These are phyloP conservation scores for Austrofundulus limnaeus DNA, from an alignment of 2,113 vertebrate genomes.

Conservation along the genomic window DNA sequence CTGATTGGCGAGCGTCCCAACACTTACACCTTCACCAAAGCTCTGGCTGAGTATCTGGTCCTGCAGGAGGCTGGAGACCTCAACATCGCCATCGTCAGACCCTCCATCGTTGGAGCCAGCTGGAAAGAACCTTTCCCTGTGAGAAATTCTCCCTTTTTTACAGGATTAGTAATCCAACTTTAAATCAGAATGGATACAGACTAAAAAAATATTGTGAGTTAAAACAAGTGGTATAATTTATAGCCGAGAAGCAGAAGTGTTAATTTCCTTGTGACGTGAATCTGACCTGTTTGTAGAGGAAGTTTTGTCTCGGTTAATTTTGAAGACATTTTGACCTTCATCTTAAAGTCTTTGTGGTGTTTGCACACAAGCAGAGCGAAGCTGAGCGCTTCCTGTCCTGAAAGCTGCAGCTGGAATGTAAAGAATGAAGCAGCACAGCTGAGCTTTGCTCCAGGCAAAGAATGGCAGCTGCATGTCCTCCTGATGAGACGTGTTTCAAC, in stretches of 20 bases:
- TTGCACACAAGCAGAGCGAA: neutral
- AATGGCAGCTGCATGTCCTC: neutral
- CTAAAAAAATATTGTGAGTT: no score
- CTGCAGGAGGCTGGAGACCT: constrained; percentile 91
- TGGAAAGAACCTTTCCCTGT: constrained; percentile 99
- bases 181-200: neutral
- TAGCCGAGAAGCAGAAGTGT: no score
- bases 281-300: no score
- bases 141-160: constrained; percentile 60
- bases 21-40: constrained; percentile 96
- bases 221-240: no score
- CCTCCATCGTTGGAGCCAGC: constrained; percentile 97
- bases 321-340: no score
- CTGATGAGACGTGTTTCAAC: neutral
- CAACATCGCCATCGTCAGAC: constrained; percentile 92
- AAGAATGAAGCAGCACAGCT: neutral
- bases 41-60: constrained; percentile 92
- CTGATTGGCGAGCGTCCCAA: constrained; percentile 91
- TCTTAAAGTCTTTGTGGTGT: neutral
- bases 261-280: no score
- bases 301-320: no score
- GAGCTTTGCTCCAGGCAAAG: no score
- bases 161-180: neutral
- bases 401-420: neutral
- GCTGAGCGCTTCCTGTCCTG: neutral